Conservation (phyloP, 2,888 invertebrate genomes). For the Noctua comes region DNA sequence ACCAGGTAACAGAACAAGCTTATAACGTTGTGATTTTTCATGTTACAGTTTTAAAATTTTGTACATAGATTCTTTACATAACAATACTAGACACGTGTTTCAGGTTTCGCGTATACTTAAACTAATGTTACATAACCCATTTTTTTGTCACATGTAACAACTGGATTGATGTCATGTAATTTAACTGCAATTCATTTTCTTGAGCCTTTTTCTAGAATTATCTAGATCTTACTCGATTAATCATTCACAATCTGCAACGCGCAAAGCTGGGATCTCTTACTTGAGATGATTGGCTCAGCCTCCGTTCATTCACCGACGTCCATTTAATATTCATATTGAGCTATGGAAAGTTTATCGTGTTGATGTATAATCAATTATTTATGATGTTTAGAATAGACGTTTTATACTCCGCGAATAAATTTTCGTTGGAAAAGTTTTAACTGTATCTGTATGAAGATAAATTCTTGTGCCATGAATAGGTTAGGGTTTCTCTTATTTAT, state of each 20-base stretch:
- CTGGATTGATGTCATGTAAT: neutral
- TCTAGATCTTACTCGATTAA: conserved; percentile 38
- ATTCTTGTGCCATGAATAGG: too few relatives aligned
- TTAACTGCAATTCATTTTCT: neutral
- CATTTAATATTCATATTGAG: conserved; percentile 26
- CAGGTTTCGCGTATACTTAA: too few relatives aligned
- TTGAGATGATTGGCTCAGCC: conserved; percentile 35
- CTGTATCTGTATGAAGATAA: neutral
- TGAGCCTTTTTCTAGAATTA: neutral
- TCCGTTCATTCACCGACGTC: conserved; percentile 5
- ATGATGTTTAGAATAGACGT: neutral
- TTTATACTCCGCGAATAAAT: neutral
- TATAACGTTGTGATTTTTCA: too few relatives aligned
- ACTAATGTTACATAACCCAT: too few relatives aligned
- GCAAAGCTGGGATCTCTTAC: conserved; percentile 38
- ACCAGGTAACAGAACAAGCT: too few relatives aligned
- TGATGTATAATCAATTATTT: conserved; percentile 3
- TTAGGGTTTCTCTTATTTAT: neutral
- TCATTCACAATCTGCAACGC: conserved; percentile 33
- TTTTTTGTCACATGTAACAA: too few relatives aligned
- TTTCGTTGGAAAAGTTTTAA: neutral
- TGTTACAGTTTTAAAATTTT: too few relatives aligned
- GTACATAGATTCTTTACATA: too few relatives aligned
- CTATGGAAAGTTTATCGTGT: conserved; percentile 11
- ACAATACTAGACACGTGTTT: too few relatives aligned